phyloP scores from a whole-genome alignment of 2,888 invertebrate species.

The Acrocyrtus sp. region DNA sequence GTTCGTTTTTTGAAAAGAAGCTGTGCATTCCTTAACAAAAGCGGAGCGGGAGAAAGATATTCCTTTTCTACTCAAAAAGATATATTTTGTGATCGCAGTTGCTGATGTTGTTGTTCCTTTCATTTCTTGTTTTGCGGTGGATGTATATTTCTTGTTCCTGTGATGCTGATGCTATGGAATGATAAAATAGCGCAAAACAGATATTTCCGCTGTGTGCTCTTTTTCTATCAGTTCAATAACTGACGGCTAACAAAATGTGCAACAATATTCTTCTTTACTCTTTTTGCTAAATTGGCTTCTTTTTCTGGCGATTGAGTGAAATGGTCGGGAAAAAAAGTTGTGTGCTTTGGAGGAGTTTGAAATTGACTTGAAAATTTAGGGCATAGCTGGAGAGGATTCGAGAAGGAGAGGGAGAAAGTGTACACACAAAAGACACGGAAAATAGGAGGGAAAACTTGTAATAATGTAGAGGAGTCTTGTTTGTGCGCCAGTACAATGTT shows the following conservation, averaged over 20 bases:
- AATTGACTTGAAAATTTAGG: not conserved
- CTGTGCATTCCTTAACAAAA: no score
- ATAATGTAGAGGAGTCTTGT: no score
- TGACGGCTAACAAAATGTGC: conserved; percentile 21
- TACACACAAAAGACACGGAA: not conserved
- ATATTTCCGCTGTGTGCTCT: conserved; percentile 36
- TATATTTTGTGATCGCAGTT: no score
- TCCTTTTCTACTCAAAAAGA: not conserved
- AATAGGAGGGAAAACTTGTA: not conserved
- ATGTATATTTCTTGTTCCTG: not conserved
- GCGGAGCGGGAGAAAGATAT: no score
- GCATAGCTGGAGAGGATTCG: not conserved
- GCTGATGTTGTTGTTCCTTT: no score
- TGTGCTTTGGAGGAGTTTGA: no score
- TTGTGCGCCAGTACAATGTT: no score
- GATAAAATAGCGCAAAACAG: conserved; percentile 23
- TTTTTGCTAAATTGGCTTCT: not conserved
- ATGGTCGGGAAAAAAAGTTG: not conserved
- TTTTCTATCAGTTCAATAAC: conserved; percentile 31
- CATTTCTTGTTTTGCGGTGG: no score
- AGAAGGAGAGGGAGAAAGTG: not conserved
- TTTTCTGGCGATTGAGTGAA: not conserved
- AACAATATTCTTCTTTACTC: not conserved
- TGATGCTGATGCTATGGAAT: not conserved
- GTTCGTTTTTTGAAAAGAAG: not conserved